phyloP scores from a whole-genome alignment of 2,888 invertebrate species.

The Euplagia quadripunctaria region DNA sequence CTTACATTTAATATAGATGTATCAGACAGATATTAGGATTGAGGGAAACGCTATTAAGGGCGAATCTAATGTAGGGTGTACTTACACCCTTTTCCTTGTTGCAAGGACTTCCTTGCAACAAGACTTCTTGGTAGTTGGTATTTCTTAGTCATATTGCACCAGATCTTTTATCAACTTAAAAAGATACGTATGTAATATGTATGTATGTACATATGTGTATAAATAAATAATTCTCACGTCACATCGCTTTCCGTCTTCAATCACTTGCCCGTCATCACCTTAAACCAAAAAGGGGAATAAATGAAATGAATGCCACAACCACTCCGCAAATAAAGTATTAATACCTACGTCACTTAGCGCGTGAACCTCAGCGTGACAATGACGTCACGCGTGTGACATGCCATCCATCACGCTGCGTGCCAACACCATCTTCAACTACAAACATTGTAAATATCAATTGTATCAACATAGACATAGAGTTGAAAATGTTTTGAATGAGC shows the following conservation, averaged over 20 bases:
- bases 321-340: conserved; percentile 66
- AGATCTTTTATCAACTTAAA: too few species aligned
- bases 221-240: neutral
- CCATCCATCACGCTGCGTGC: conserved; percentile 81
- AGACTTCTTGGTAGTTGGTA: too few species aligned
- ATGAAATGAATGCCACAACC: conserved; percentile 48
- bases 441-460: conserved; percentile 30
- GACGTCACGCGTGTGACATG: conserved; percentile 77
- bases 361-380: conserved; percentile 76
- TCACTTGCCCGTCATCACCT: conserved; percentile 31
- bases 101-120: too few species aligned
- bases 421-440: conserved; percentile 61
- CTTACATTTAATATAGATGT: too few species aligned
- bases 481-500: conserved; percentile 33
- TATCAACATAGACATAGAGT: conserved; percentile 29
- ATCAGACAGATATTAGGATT: too few species aligned
- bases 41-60: too few species aligned
- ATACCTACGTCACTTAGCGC: conserved; percentile 71
- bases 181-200: too few species aligned
- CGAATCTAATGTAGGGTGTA: too few species aligned
- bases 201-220: too few species aligned
- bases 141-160: too few species aligned
- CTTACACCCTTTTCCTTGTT: too few species aligned
- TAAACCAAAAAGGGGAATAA: conserved; percentile 30
- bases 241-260: conserved; percentile 29